Evolutionary conservation across 2,113 vertebrate genomes (phyloP).

Genomic region (Delphinapterus leucas): DNA sequence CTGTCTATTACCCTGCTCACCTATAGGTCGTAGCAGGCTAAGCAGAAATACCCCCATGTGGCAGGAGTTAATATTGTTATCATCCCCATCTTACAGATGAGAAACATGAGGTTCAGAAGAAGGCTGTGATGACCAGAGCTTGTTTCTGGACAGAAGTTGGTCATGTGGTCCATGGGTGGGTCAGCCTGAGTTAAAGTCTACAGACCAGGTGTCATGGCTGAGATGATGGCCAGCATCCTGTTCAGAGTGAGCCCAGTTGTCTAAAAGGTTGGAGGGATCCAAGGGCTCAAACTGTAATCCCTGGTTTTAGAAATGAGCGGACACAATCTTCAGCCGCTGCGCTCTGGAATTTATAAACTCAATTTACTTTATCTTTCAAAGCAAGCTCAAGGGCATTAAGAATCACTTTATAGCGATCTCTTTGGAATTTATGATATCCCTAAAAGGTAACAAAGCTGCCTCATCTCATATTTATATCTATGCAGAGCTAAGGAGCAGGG

Average conservation of each 20-base stretch:
- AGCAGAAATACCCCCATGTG: neutral
- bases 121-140: neutral
- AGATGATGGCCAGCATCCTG: neutral
- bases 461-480: conserved; percentile 24
- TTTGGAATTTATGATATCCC: conserved; percentile 29
- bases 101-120: neutral
- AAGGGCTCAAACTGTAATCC: neutral
- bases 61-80: neutral
- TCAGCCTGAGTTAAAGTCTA: neutral
- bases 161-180: neutral
- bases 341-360: neutral
- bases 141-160: neutral
- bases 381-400: conserved; percentile 12
- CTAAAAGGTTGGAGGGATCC: neutral
- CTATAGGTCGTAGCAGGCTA: neutral
- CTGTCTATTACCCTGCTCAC: neutral
- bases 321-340: neutral
- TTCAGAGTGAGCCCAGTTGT: neutral
- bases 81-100: neutral
- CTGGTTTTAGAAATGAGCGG: neutral
- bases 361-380: neutral
- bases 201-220: neutral
- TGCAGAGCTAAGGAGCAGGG: neutral
- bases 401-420: conserved; percentile 31
- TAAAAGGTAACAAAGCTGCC: conserved; percentile 57